Evolutionary conservation across 2,113 vertebrate genomes (phyloP).

Genomic region (Dolichotis patagonum): DNA sequence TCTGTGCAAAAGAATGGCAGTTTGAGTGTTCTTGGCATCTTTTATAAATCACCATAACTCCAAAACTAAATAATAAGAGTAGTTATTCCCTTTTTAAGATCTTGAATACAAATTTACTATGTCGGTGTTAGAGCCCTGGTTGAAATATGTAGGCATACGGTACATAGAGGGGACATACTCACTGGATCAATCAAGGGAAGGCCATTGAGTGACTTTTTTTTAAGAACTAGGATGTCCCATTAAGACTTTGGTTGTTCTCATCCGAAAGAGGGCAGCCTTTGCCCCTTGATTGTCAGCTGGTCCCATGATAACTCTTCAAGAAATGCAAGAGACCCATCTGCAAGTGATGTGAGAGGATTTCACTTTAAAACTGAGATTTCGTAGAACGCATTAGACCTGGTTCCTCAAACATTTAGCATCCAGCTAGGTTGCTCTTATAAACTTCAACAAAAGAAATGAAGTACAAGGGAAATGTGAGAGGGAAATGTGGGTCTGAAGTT

Average conservation of each 20-base stretch:
- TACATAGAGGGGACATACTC: not conserved
- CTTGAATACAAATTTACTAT: not conserved
- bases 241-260: not conserved
- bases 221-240: not conserved
- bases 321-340: not conserved
- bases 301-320: not conserved
- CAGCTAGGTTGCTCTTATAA: not conserved
- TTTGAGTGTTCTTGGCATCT: not conserved
- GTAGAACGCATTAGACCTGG: not conserved
- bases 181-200: not conserved
- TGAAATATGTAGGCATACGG: not conserved
- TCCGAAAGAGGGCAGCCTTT: not conserved
- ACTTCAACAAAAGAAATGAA: not conserved
- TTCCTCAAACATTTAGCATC: not conserved
- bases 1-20: not conserved
- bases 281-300: not conserved
- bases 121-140: not conserved
- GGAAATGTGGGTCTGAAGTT: not conserved
- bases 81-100: not conserved
- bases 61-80: not conserved
- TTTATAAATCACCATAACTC: not conserved
- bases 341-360: not conserved
- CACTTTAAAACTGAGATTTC: not conserved
- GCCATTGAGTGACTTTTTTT: not conserved
- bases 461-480: not conserved